phyloP scores from a whole-genome alignment of 1,140 invertebrate genomes.

The Drosophila navojoa region DNA sequence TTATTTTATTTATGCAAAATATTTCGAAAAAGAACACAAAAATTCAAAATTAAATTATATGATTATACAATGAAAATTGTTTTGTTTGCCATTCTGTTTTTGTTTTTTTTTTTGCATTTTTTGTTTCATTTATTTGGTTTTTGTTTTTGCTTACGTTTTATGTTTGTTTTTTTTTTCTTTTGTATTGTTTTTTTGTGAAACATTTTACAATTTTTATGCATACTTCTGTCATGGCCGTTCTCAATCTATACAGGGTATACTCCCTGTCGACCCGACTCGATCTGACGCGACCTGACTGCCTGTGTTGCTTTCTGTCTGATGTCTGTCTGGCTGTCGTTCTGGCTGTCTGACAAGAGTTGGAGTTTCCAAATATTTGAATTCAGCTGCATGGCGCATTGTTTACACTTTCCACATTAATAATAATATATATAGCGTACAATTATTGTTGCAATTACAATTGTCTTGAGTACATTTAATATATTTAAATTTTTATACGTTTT shows the following conservation, averaged over 20 bases:
- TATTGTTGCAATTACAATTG: slow-evolving; percentile 84
- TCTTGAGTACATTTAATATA: slow-evolving; percentile 84
- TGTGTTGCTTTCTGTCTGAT: too few species aligned
- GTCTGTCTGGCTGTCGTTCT: background rate
- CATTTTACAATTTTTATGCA: slow-evolving; percentile 69
- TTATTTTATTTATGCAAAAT: slow-evolving; percentile 84
- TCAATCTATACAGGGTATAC: background rate
- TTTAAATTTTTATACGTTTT: slow-evolving; percentile 73
- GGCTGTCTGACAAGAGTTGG: slow-evolving; percentile 4
- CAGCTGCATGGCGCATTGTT: slow-evolving; percentile 33
- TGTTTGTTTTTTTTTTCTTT: slow-evolving; percentile 46
- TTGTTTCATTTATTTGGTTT: slow-evolving; percentile 43
- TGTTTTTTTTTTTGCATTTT: slow-evolving; percentile 29
- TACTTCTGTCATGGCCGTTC: slow-evolving; percentile 33
- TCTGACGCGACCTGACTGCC: too few species aligned
- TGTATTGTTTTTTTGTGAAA: slow-evolving; percentile 63
- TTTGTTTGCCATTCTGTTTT: slow-evolving; percentile 45
- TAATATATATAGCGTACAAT: slow-evolving; percentile 83
- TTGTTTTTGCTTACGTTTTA: slow-evolving; percentile 71
- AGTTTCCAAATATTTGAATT: slow-evolving; percentile 13
- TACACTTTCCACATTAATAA: slow-evolving; percentile 68
- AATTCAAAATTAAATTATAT: slow-evolving; percentile 79
- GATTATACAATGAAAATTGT: slow-evolving; percentile 82
- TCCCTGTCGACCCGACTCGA: background rate
- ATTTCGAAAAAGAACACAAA: slow-evolving; percentile 83